Evolutionary conservation across 1,140 invertebrate genomes (phyloP).

Genomic region (Thereuonema tuberculata): DNA sequence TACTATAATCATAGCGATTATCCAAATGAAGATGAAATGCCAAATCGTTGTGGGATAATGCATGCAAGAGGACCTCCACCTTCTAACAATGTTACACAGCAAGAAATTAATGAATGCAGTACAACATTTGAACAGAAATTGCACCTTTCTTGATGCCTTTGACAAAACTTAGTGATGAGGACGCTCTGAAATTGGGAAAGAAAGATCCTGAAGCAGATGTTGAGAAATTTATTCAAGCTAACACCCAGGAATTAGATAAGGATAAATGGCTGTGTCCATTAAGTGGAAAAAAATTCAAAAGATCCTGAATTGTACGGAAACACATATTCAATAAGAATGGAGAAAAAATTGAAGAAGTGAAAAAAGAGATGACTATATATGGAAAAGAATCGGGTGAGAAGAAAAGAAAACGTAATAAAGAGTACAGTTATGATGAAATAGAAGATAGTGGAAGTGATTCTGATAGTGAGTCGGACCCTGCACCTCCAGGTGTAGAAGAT

Average conservation of each 20-base stretch:
- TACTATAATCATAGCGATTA: slow-evolving; percentile 99
- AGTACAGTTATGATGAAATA: slow-evolving; percentile 29
- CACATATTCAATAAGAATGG: slow-evolving; percentile 96
- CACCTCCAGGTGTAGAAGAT: slow-evolving; percentile 19
- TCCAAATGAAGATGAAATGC: slow-evolving; percentile 99
- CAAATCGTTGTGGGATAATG: slow-evolving; percentile 95
- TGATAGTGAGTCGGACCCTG: slow-evolving; percentile 27
- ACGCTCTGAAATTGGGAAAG: slow-evolving; percentile 68
- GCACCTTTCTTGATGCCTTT: slow-evolving; percentile 61
- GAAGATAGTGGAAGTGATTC: slow-evolving; percentile 27
- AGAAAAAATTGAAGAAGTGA: slow-evolving; percentile 93
- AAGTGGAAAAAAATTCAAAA: slow-evolving; percentile 98
- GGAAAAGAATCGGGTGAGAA: neutral
- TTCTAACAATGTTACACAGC: slow-evolving; percentile 49
- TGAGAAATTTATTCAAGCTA: slow-evolving; percentile 85
- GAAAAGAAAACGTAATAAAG: slow-evolving; percentile 27
- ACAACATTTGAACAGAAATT: slow-evolving; percentile 73
- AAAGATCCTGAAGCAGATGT: slow-evolving; percentile 77
- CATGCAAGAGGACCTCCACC: slow-evolving; percentile 83
- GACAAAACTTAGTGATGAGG: slow-evolving; percentile 55
- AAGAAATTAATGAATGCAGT: slow-evolving; percentile 54
- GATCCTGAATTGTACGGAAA: slow-evolving; percentile 96
- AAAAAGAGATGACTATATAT: slow-evolving; percentile 55
- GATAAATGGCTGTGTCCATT: slow-evolving; percentile 98
- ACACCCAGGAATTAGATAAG: slow-evolving; percentile 88